Evolutionary conservation across 1,140 invertebrate genomes (phyloP).

Genomic region (Lasaia peninsularis): DNA sequence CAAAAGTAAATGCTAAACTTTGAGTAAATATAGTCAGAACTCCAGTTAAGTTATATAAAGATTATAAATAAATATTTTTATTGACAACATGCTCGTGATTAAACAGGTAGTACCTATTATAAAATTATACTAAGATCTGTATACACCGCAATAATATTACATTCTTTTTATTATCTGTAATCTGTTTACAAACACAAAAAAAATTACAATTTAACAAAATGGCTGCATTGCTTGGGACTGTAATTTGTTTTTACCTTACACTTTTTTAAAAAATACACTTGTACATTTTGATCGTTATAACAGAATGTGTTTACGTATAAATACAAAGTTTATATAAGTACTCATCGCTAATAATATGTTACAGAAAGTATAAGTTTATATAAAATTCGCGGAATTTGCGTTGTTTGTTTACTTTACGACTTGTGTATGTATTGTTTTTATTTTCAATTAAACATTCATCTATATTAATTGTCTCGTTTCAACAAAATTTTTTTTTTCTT

Average conservation of each 20-base stretch:
- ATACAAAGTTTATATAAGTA: neutral
- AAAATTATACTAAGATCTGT: no score
- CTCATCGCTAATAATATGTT: neutral
- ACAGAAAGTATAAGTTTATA: neutral
- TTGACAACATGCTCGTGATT: no score
- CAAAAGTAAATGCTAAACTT: no score
- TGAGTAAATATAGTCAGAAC: no score
- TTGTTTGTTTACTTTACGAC: conserved; percentile 10
- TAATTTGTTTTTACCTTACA: conserved; percentile 28
- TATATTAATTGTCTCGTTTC: neutral
- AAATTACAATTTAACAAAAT: conserved; percentile 46
- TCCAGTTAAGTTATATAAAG: no score
- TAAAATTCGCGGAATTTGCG: conserved; percentile 8
- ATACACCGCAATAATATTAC: no score
- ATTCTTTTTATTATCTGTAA: conserved; percentile 6
- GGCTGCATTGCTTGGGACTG: conserved; percentile 38
- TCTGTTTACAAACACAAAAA: conserved; percentile 1
- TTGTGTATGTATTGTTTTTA: conserved; percentile 5
- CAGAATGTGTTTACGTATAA: neutral
- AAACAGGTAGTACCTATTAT: no score
- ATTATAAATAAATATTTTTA: no score
- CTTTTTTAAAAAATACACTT: neutral
- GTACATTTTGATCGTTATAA: neutral
- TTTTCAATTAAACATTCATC: neutral
- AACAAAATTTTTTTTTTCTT: neutral